These are phyloP conservation scores for Volucella inflata DNA, from an alignment of 2,888 invertebrate genomes.

Conservation along the genomic window DNA sequence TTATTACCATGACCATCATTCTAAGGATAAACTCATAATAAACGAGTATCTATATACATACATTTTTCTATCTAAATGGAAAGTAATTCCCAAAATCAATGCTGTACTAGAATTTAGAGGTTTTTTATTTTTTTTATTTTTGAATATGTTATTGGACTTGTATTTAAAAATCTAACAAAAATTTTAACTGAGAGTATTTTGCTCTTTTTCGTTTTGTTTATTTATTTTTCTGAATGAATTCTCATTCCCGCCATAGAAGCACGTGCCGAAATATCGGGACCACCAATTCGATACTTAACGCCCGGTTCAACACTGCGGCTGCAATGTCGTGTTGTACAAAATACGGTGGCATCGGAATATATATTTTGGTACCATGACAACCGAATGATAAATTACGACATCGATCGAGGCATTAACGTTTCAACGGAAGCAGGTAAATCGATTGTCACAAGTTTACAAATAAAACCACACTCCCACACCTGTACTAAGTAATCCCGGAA, in stretches of 20 bases:
- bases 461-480: slow-evolving; percentile 4
- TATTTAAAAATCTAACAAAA: no score
- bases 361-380: slow-evolving; percentile 95
- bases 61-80: no score
- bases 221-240: slow-evolving; percentile 5
- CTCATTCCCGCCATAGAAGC: slow-evolving; percentile 86
- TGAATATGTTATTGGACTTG: no score
- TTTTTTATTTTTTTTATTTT: no score
- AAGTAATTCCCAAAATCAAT: no score
- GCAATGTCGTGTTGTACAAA: slow-evolving; percentile 92
- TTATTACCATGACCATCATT: no score
- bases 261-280: slow-evolving; percentile 93
- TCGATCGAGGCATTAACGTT: slow-evolving; percentile 93
- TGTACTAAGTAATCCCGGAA: not conserved
- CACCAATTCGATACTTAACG: slow-evolving; percentile 93
- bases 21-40: no score
- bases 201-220: not conserved
- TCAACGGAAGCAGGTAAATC: slow-evolving; percentile 90
- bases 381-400: slow-evolving; percentile 96
- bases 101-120: no score
- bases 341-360: slow-evolving; percentile 93
- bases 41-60: no score
- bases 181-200: not conserved
- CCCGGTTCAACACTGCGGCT: slow-evolving; percentile 93
- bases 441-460: not conserved